Evolutionary conservation across 2,113 vertebrate genomes (phyloP).

Genomic region (Syngnathus typhle): DNA sequence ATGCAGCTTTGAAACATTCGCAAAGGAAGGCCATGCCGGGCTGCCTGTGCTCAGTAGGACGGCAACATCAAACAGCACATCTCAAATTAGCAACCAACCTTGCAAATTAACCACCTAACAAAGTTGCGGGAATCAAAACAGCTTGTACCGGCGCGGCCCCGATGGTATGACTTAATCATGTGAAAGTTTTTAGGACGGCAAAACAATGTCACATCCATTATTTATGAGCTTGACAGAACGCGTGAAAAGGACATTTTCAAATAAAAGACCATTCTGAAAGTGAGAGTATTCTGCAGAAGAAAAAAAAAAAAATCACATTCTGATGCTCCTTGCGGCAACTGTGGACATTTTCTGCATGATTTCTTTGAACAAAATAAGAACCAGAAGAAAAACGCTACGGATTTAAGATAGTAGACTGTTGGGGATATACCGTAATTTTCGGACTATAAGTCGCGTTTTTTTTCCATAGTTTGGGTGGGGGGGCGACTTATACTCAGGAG

Average conservation of each 20-base stretch:
- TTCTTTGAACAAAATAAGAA: background rate
- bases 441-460: no score
- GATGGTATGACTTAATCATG: slow-evolving; percentile 58
- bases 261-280: background rate
- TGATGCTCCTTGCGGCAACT: background rate
- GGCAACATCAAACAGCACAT: slow-evolving; percentile 54
- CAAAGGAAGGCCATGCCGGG: slow-evolving; percentile 40
- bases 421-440: no score
- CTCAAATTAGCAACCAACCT: slow-evolving; percentile 58
- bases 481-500: no score
- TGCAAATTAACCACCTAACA: slow-evolving; percentile 59
- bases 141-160: slow-evolving; percentile 35
- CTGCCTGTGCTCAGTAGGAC: slow-evolving; percentile 29
- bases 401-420: no score
- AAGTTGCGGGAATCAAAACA: slow-evolving; percentile 47
- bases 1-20: slow-evolving; percentile 46
- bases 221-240: slow-evolving; percentile 35
- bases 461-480: no score
- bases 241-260: background rate
- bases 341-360: background rate
- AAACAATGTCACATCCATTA: slow-evolving; percentile 53
- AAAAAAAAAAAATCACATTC: slow-evolving; percentile 16
- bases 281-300: slow-evolving; percentile 14
- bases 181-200: slow-evolving; percentile 53
- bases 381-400: background rate